Conservation (phyloP, 2,888 invertebrate genomes). For the Seira ritae region DNA sequence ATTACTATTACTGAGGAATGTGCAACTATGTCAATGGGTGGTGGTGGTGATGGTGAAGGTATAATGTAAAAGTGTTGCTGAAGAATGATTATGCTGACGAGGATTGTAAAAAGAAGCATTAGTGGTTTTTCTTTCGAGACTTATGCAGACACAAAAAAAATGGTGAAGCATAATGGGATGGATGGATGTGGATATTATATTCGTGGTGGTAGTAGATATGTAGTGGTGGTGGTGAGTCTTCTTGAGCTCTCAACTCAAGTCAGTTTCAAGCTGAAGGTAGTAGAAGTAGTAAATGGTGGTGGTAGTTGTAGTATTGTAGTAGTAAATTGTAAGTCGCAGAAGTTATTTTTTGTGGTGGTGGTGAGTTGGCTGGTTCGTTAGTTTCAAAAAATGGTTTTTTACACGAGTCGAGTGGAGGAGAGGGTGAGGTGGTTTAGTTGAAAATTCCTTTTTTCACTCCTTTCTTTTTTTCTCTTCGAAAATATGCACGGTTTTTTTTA, state of each 20-base stretch:
- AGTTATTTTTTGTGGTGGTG: not conserved
- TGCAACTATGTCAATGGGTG: slow-evolving; percentile 66
- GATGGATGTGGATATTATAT: slow-evolving; percentile 19
- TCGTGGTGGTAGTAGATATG: slow-evolving; percentile 31
- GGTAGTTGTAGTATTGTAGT: slow-evolving; percentile 31
- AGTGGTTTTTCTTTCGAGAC: slow-evolving; percentile 45
- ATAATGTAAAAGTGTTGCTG: not conserved
- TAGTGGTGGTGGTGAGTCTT: slow-evolving; percentile 44
- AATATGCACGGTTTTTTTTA: not conserved
- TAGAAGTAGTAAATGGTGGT: slow-evolving; percentile 32
- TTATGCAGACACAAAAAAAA: not conserved
- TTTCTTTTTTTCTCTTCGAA: slow-evolving; percentile 13
- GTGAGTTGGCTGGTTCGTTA: slow-evolving; percentile 28
- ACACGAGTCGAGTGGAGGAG: too few relatives aligned
- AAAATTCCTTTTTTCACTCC: slow-evolving; percentile 10
- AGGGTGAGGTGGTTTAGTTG: slow-evolving; percentile 56
- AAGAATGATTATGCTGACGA: slow-evolving; percentile 17
- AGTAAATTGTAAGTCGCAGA: too few relatives aligned
- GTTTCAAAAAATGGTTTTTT: too few relatives aligned
- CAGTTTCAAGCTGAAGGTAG: slow-evolving; percentile 42
- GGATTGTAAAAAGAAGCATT: slow-evolving; percentile 46
- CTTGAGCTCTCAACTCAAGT: too few relatives aligned
- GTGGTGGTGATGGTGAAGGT: slow-evolving; percentile 36
- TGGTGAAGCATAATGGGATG: not conserved
- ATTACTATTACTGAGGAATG: slow-evolving; percentile 39